These are phyloP conservation scores for Drosophila kikkawai DNA, from an alignment of 1,140 invertebrate genomes.

Conservation along the genomic window DNA sequence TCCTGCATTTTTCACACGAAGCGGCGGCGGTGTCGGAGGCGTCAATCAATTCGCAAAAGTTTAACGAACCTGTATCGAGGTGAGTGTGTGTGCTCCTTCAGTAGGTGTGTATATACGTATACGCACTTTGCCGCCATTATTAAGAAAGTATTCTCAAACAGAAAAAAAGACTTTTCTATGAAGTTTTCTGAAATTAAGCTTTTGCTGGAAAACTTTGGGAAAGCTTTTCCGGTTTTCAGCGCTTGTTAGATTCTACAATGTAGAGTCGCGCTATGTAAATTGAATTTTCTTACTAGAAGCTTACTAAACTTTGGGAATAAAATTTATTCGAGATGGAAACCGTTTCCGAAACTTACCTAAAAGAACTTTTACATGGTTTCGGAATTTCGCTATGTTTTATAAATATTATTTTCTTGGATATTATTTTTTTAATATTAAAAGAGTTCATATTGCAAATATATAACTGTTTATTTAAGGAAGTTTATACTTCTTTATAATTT, in stretches of 20 bases:
- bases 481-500: background rate
- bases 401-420: background rate
- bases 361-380: background rate
- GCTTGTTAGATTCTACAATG: background rate
- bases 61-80: conserved; percentile 64
- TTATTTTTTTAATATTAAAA: too few species aligned
- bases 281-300: background rate
- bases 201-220: conserved; percentile 4
- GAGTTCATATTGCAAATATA: background rate
- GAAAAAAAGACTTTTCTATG: conserved; percentile 2
- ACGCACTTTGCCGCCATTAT: conserved; percentile 54
- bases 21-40: conserved; percentile 3
- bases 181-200: background rate
- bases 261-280: background rate
- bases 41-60: conserved; percentile 72
- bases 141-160: conserved; percentile 2
- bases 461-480: background rate
- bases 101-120: conserved; percentile 41
- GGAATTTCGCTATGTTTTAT: background rate
- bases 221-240: conserved; percentile 13
- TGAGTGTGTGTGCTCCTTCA: background rate
- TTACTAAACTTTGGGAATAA: background rate
- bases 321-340: background rate
- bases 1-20: conserved; percentile 23
- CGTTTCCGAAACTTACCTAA: background rate